Conservation (phyloP, 2,113 vertebrate species). For the Lasiurus cinereus region DNA sequence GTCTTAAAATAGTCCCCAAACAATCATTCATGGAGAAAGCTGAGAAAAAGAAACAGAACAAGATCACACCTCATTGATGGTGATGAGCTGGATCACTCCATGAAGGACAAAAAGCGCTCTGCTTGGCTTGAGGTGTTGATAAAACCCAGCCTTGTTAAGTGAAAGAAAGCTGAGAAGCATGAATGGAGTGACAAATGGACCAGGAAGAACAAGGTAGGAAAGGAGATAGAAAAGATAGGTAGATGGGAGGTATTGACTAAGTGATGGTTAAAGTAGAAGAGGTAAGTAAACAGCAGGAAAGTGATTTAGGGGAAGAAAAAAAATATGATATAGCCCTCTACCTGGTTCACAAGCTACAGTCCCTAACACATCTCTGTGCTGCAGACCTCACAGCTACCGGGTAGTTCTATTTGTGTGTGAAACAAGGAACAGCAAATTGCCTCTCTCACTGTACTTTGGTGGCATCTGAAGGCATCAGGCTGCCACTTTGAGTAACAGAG, state of each 20-base stretch:
- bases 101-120: not conserved
- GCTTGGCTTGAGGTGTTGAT: not conserved
- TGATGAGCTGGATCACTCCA: not conserved
- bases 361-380: not conserved
- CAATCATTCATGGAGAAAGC: not conserved
- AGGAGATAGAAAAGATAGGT: not conserved
- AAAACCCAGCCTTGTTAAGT: not conserved
- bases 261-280: not conserved
- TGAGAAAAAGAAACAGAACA: not conserved
- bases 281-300: not conserved
- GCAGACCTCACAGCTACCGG: fast-evolving
- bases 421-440: not conserved
- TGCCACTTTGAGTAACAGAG: not conserved
- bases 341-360: fast-evolving
- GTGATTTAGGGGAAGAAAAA: not conserved
- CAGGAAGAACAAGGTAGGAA: not conserved
- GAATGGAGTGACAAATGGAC: not conserved
- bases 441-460: not conserved
- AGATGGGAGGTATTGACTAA: not conserved
- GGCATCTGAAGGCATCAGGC: not conserved
- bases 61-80: not conserved
- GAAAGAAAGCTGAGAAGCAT: not conserved
- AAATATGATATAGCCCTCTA: not conserved
- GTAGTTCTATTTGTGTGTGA: not conserved
- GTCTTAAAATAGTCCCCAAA: not conserved